Evolutionary conservation across 2,797 vertebrate genomes (phyloP).

Genomic region (Artibeus lituratus): DNA sequence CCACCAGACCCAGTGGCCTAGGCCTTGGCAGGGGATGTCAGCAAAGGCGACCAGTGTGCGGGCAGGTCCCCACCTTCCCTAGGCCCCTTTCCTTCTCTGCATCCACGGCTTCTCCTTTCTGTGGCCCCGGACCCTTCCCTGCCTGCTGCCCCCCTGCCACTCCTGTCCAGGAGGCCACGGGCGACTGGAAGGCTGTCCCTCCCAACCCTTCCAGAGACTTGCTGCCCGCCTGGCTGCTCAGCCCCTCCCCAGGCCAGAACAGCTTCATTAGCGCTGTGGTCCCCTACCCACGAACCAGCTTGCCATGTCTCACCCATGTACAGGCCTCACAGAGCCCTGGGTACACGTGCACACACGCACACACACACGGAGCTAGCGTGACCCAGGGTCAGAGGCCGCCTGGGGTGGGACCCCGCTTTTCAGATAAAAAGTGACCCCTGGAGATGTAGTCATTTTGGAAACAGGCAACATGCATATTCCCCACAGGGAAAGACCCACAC

Average conservation of each 20-base stretch:
- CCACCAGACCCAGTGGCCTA: neutral
- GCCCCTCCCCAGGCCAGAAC: fast-evolving
- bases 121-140: neutral
- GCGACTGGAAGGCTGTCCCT: neutral
- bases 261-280: neutral
- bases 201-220: neutral
- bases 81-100: neutral
- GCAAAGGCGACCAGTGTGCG: fast-evolving
- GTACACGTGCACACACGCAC: fast-evolving
- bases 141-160: neutral
- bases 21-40: fast-evolving
- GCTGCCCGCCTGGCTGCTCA: neutral
- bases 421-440: neutral
- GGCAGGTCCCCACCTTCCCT: too few species aligned
- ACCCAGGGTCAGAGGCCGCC: neutral
- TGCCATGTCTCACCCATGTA: fast-evolving
- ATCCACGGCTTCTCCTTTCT: neutral
- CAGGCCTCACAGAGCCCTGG: neutral
- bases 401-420: neutral
- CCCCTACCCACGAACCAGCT: fast-evolving
- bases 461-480: fast-evolving
- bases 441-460: neutral
- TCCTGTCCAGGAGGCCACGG: neutral
- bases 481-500: neutral
- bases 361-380: neutral